Conservation (phyloP, 2,888 invertebrate species). For the Steinernema hermaphroditum region DNA sequence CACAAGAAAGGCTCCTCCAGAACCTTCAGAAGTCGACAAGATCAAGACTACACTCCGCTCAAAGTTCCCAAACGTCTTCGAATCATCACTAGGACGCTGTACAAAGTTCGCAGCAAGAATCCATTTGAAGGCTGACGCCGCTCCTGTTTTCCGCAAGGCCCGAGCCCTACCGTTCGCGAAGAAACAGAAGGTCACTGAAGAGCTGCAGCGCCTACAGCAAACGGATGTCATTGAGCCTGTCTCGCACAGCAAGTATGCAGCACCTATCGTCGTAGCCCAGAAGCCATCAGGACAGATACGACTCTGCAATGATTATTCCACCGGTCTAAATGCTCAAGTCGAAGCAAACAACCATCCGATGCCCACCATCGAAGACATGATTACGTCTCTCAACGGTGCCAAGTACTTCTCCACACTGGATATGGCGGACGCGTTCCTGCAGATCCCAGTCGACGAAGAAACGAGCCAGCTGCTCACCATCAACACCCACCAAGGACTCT, state of each 20-base stretch:
- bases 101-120: too few species aligned
- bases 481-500: conserved; percentile 52
- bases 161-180: too few species aligned
- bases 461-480: conserved; percentile 41
- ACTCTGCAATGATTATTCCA: conserved; percentile 51
- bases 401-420: conserved; percentile 46
- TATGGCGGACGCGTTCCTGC: conserved; percentile 51
- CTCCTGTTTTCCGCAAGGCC: too few species aligned
- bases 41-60: too few species aligned
- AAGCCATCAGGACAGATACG: conserved; percentile 51
- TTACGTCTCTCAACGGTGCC: conserved; percentile 44
- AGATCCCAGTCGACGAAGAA: conserved; percentile 43
- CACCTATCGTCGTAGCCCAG: conserved; percentile 46
- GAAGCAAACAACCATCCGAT: conserved; percentile 45
- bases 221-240: conserved; percentile 38
- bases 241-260: conserved; percentile 47
- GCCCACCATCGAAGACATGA: conserved; percentile 46
- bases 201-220: conserved; percentile 40
- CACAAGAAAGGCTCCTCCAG: too few species aligned
- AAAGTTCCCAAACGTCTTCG: too few species aligned
- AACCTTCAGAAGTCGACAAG: too few species aligned
- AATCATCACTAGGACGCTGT: too few species aligned
- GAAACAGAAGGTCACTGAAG: too few species aligned
- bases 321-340: conserved; percentile 47
- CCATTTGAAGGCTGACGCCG: too few species aligned